Conservation (phyloP, 2,113 vertebrate genomes). For the mouse (Mus musculus) region GRCm39 chr9:7833501-7834000, state of each 20-base stretch:
- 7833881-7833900: slow-evolving; percentile 95
- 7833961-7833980: slow-evolving; percentile 88
- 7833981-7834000: slow-evolving; percentile 91
- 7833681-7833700: slow-evolving; percentile 91
- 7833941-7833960: slow-evolving; percentile 96
- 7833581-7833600: slow-evolving; percentile 99
- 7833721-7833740: slow-evolving; percentile 86
- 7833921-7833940: slow-evolving; percentile 91
- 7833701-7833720: slow-evolving; percentile 97
- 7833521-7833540: slow-evolving; percentile 99
- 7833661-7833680: slow-evolving; percentile 96
- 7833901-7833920: slow-evolving; percentile 91
- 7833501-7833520: slow-evolving; percentile 99
- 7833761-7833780: slow-evolving; percentile 96
- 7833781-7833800: slow-evolving; percentile 95
- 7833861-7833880: slow-evolving; percentile 96
- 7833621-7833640: slow-evolving; percentile 95
- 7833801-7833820: slow-evolving; percentile 98
- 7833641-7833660: slow-evolving; percentile 94
- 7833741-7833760: slow-evolving; percentile 91
- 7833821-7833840: slow-evolving; percentile 96
- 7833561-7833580: slow-evolving; percentile 97
- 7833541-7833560: slow-evolving; percentile 98
- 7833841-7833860: slow-evolving; percentile 94
- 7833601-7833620: slow-evolving; percentile 99